phyloP scores from a whole-genome alignment of 2,888 invertebrate species.

The Steromphala cineraria region DNA sequence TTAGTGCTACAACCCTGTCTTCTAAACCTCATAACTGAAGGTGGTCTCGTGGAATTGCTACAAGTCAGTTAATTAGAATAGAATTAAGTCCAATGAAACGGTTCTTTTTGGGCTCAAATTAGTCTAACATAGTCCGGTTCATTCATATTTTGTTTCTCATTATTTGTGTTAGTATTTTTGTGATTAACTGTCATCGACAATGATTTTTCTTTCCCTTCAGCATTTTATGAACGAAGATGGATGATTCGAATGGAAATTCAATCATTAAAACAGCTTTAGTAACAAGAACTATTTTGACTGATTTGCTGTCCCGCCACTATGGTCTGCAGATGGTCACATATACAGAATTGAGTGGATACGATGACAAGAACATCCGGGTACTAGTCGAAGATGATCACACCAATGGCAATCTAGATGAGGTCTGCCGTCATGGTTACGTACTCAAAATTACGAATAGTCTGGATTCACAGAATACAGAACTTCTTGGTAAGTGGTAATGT shows the following conservation, averaged over 20 bases:
- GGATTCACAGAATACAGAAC: conserved; percentile 82
- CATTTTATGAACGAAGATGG: not conserved
- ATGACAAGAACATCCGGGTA: conserved; percentile 86
- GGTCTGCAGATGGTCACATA: conserved; percentile 80
- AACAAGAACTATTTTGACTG: not conserved
- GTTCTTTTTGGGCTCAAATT: too few relatives aligned
- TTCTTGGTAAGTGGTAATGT: conserved; percentile 53
- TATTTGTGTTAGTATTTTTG: too few relatives aligned
- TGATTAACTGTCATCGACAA: too few relatives aligned
- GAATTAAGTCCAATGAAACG: too few relatives aligned
- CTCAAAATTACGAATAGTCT: conserved; percentile 89
- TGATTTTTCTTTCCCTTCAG: too few relatives aligned
- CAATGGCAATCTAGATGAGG: conserved; percentile 49
- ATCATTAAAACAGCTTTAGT: not conserved
- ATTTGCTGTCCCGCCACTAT: conserved; percentile 73
- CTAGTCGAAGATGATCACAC: conserved; percentile 74
- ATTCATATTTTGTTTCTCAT: too few relatives aligned
- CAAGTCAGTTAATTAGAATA: too few relatives aligned
- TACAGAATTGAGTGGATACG: conserved; percentile 84
- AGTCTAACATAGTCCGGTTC: too few relatives aligned
- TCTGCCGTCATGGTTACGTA: conserved; percentile 76
- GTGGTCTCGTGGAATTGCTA: too few relatives aligned
- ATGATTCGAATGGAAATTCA: not conserved
- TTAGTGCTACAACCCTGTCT: too few relatives aligned
- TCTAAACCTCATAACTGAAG: too few relatives aligned